Evolutionary conservation across 2,888 invertebrate genomes (phyloP), one percentile per base, ranked within the genome.

Genomic region (Drosophila neonasuta): DNA sequence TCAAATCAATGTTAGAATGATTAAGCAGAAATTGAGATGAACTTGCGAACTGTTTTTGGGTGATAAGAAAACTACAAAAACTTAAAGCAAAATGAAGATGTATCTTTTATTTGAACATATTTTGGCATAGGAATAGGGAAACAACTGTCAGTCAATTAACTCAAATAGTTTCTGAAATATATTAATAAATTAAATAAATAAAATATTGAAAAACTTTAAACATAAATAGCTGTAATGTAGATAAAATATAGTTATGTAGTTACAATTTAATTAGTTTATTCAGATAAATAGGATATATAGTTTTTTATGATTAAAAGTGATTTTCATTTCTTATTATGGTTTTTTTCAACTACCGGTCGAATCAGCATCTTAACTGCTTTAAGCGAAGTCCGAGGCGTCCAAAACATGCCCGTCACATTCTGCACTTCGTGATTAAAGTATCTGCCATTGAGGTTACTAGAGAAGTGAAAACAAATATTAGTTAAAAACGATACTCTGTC

Each of bases 381-480:
- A 8, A 39, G 36, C 1, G 50, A 20, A n/a, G 5, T 36, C 2
- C 20, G n/a, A 9, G 32, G 17, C 2, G 4, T 10, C 51, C 51
- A 51, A 29, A n/a, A 51, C 3, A 51, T 51, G 39, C 24, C 51
- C 5, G 39, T 29, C 2, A 13, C 24, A 51, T 39, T 15, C 10
- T 51, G 13, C 20, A 51, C 39, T 10, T 29, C 10, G 6, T 51
- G 24, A 10, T 39, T 29, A 41, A 51, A 29, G 39, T 51, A 51
- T 29, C 9, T 51, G 5, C 51, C 51, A 41, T 51, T 51, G 0
- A 51, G 29, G 29, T 41, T 52, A 30, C 52, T 52, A 2, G 15
- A 36, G 7, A 24, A 29, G 6, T 10, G 10, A 39, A n/a, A 8
- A 51, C 8, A 20, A 24, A 3, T 51, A 3, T 1, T 6, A 6